A percentile compares a stretch with the other conserved stretches of the same genome.
These are phyloP conservation scores for Halisarca cf. caerulea DNA, from an alignment of 37 sponge, comb jelly and placozoan species.

Conservation along the genomic window DNA sequence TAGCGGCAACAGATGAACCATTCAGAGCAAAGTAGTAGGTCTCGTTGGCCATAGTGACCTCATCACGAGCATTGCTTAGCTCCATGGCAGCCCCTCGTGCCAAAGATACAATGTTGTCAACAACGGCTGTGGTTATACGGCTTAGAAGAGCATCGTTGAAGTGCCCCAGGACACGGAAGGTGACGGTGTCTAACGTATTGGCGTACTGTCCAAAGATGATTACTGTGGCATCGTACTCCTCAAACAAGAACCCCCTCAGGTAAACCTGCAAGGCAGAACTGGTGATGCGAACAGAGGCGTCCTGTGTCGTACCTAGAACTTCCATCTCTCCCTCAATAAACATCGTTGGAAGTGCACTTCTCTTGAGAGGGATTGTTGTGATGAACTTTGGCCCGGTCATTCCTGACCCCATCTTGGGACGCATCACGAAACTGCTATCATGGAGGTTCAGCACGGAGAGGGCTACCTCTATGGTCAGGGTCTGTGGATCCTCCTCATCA, in stretches of 20 bases:
- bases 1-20: no score
- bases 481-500: neutral
- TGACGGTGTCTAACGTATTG: neutral
- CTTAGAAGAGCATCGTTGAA: neutral
- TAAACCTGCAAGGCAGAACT: neutral
- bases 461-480: neutral
- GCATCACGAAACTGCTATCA: neutral
- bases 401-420: neutral
- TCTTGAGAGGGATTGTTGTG: neutral
- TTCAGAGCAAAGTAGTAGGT: conserved; percentile 18
- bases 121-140: neutral
- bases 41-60: neutral
- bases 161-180: neutral
- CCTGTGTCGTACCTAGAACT: neutral
- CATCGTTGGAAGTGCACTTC: neutral
- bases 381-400: neutral
- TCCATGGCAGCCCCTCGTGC: neutral
- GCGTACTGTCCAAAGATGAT: conserved; percentile 1
- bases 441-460: neutral
- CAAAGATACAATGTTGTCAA: neutral
- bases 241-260: conserved; percentile 11
- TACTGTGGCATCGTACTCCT: conserved; percentile 17
- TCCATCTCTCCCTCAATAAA: conserved; percentile 9
- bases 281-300: neutral
- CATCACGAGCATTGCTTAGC: neutral